Evolutionary conservation across 2,797 vertebrate genomes (phyloP), one percentile per base, ranked within the genome.

Genomic region (Pyrocephalus nanus): DNA sequence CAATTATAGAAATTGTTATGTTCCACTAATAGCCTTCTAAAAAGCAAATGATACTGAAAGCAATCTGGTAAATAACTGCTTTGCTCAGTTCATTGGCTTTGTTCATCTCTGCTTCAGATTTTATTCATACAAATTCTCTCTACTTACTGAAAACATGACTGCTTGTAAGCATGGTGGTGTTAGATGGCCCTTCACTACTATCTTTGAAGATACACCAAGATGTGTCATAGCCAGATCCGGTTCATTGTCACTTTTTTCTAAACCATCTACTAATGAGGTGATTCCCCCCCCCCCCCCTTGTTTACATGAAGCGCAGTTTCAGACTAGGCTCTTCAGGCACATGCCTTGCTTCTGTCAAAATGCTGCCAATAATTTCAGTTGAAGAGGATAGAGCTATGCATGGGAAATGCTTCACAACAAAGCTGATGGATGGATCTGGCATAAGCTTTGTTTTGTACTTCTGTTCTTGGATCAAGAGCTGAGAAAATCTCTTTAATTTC

Each of bases 361-460:
- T 55, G 65, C 72, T 93, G 95, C 87, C 93, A 95, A 1, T 85
- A 91, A 86, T 94, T 96, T 88, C 72, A 65, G 22, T 61, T 86
- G 83, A 85, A 85, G 74, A 92, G 23, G 29, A 64, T 38, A 25
- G 60, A 81, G 62, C 58, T 47, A 15, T 69, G 47, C 62, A 42
- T 83, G 81, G 48, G 60, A 86, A 95, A 83, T 42, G 51, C 85
- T 77, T 90, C 85, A 62, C 79, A 96, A 58, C 69, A 89, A 81
- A 83, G 71, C 75, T 94, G 82, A 55, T 88, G 85, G 75, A 88
- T 81, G 54, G 19, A 19, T 92, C 76, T 94, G 91, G 75, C 82
- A 70, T 61, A 74, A 82, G 67, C 90, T 90, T 90, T 95, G 74
- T 79, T 88, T 95, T 92, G 53, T 80, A 45, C 64, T 93, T 97